Base-by-base conservation (phyloP, 2,797 vertebrate species). In the Anguilla megastoma region DNA sequence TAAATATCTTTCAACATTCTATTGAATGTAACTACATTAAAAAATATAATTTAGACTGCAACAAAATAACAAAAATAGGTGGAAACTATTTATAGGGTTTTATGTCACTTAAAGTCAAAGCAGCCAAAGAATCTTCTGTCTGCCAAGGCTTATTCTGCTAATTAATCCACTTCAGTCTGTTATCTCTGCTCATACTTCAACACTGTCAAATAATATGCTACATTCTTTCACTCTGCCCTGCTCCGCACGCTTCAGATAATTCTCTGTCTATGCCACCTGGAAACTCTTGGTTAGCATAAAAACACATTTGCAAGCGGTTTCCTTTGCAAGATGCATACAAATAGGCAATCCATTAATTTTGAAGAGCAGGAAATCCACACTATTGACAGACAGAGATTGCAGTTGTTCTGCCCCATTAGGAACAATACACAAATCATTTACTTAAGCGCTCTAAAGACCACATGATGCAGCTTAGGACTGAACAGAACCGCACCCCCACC, bases 381-480 rank as follows among this genome's bases (percentile, higher is more conserved):
- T 33, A 56, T 36, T 85, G 50, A 85, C 6, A 54, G 50, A 84
- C 50, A 85, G 54, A 33, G 52, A 33, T 58, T 85, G 8, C 27
- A 85, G 4, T 5, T 30, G n/a, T 56, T 30, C 84, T 14, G n/a
- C 24, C 7, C 50, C 83, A 84, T 12, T 16, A 56, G 24, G 56
- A 85, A 84, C 82, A 84, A 84, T 52, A 33, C 27, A 2, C 48
- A 84, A 50, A 60, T 10, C 52, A 36, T 18, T 76, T 76, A 76
- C 18, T 41, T 76, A 3, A 14, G 2, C 33, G 27, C 10, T 10
- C 6, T 52, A 14, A 27, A 58, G 5, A 18, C 82, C 10, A 18
- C 84, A 85, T 85, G n/a, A 33, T 60, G 58, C 30, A 56, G 48
- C 50, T 52, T 4, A 14, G 24, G 9, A 30, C 27, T 54, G n/a